A percentile compares a stretch with the other conserved stretches of the same genome.
Conservation (phyloP, 2,888 invertebrate genomes). For the Xestoiulus laeticollis region DNA sequence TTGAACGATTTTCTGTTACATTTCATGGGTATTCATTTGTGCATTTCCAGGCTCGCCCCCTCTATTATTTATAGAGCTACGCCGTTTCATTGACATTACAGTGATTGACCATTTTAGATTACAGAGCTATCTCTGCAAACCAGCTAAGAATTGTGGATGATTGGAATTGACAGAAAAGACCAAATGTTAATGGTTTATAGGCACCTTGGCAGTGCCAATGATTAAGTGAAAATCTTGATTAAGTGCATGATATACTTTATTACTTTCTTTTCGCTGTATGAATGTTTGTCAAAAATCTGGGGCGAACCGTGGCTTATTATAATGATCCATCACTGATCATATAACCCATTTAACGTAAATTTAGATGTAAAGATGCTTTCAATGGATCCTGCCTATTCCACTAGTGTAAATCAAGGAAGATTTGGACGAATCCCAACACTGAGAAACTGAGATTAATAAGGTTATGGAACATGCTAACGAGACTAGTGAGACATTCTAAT, state of each 20-base stretch:
- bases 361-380: no score
- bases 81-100: not conserved
- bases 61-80: slow-evolving; percentile 1
- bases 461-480: no score
- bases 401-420: no score
- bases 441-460: no score
- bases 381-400: no score
- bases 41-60: not conserved
- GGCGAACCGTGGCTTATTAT: no score
- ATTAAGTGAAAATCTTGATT: not conserved
- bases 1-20: not conserved
- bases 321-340: no score
- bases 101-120: not conserved
- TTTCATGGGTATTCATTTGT: slow-evolving; percentile 19
- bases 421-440: no score
- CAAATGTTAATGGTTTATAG: not conserved
- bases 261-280: not conserved
- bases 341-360: no score
- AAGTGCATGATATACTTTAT: not conserved
- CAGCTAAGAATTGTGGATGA: not conserved
- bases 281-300: no score
- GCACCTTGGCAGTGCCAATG: not conserved
- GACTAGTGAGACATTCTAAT: no score
- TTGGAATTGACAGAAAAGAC: not conserved
- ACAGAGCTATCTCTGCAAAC: not conserved